These are phyloP conservation scores for Drosophila kanapiae DNA, from an alignment of 1,140 invertebrate species.

Conservation along the genomic window DNA sequence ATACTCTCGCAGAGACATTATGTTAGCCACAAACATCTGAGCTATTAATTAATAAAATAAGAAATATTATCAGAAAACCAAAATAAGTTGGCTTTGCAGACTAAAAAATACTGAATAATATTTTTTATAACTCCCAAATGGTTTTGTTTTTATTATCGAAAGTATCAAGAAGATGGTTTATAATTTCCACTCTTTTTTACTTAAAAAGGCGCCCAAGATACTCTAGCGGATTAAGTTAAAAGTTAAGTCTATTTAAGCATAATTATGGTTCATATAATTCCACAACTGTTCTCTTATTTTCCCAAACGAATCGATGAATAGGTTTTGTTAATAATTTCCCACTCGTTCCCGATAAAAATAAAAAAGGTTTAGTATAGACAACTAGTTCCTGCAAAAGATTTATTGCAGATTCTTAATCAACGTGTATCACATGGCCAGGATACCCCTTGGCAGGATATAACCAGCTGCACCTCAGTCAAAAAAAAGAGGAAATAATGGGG, in stretches of 20 bases:
- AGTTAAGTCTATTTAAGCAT: too few relatives aligned
- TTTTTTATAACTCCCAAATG: neutral
- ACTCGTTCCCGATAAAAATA: too few relatives aligned
- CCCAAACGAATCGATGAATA: neutral
- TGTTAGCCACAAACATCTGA: neutral
- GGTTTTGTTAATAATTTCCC: too few relatives aligned
- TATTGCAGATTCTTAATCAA: neutral
- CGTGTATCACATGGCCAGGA: neutral
- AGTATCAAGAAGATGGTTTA: too few relatives aligned
- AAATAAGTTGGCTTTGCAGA: neutral
- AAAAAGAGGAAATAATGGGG: neutral
- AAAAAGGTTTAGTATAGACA: too few relatives aligned
- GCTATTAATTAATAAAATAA: neutral
- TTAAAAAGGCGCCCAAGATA: too few relatives aligned
- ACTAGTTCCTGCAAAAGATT: neutral
- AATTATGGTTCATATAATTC: too few relatives aligned
- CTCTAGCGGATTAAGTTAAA: too few relatives aligned
- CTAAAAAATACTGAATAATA: neutral
- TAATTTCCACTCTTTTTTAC: too few relatives aligned
- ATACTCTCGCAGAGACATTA: neutral
- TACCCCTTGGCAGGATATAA: neutral
- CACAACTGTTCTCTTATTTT: neutral
- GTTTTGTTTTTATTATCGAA: too few relatives aligned
- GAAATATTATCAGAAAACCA: neutral
- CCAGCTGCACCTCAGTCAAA: conserved; percentile 10